These are phyloP conservation scores for Marmota monax DNA, from an alignment of 2,113 vertebrate genomes.

Conservation along the genomic window DNA sequence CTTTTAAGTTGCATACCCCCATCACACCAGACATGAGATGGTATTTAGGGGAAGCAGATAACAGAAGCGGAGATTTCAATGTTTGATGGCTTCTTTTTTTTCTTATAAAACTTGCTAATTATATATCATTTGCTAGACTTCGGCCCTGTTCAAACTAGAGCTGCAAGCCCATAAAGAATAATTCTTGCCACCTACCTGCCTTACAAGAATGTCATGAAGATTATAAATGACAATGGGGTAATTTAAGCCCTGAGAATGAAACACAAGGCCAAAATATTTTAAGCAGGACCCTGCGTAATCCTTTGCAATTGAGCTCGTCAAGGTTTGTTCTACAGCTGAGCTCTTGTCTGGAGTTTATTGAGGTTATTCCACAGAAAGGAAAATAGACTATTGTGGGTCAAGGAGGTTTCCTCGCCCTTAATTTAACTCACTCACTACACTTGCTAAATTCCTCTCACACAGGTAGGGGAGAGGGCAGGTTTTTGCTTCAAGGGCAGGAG, in stretches of 20 bases:
- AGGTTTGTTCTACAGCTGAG: slow-evolving; percentile 16
- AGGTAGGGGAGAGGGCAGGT: background rate
- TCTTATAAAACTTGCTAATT: slow-evolving; percentile 34
- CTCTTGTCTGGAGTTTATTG: background rate
- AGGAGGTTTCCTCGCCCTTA: background rate
- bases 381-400: background rate
- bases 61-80: background rate
- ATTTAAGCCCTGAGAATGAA: slow-evolving; percentile 47
- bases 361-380: background rate
- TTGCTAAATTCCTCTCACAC: background rate
- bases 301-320: slow-evolving; percentile 29
- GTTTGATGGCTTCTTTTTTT: background rate
- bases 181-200: slow-evolving; percentile 43
- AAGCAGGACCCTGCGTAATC: slow-evolving; percentile 11
- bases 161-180: slow-evolving; percentile 10
- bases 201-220: slow-evolving; percentile 33
- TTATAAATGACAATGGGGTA: slow-evolving; percentile 9
- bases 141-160: background rate
- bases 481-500: background rate
- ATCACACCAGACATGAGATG: background rate
- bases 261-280: slow-evolving; percentile 46
- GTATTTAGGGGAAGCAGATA: slow-evolving; percentile 18
- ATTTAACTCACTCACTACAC: background rate
- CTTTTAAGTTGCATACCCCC: background rate
- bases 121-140: slow-evolving; percentile 35